Evolutionary conservation across 2,797 vertebrate genomes (phyloP).

Genomic region (Pseudocheirus occidentalis): DNA sequence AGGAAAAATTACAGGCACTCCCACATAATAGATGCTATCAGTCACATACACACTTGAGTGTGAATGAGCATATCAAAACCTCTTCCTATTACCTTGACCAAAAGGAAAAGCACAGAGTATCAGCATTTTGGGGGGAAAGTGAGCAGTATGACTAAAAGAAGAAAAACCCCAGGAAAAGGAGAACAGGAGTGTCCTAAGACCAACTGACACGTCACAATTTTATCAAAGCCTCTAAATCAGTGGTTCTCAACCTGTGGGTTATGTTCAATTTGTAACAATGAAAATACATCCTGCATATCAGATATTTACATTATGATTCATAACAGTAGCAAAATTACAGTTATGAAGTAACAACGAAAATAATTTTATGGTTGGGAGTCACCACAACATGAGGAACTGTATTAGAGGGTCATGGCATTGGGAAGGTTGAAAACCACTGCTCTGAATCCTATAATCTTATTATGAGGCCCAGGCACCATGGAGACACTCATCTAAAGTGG

Average conservation of each 20-base stretch:
- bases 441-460: background rate
- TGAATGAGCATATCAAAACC: background rate
- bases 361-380: too few species aligned
- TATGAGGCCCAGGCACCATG: background rate
- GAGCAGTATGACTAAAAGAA: background rate
- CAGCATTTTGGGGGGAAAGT: background rate
- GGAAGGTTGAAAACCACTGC: too few species aligned
- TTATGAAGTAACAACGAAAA: too few species aligned
- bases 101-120: background rate
- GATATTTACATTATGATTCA: too few species aligned
- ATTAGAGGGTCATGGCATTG: too few species aligned
- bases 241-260: too few species aligned
- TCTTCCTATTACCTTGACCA: background rate
- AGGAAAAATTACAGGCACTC: background rate
- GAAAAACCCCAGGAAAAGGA: background rate
- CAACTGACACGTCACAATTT: background rate
- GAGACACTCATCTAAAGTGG: background rate
- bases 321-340: too few species aligned
- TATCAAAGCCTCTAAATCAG: background rate
- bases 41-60: background rate
- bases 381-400: too few species aligned
- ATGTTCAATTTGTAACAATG: too few species aligned
- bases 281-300: too few species aligned
- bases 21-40: background rate
- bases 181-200: background rate